A percentile compares a stretch with the other conserved stretches of the same genome.
Evolutionary conservation across 2,113 vertebrate species (phyloP).

Genomic region (Ondatra zibethicus): DNA sequence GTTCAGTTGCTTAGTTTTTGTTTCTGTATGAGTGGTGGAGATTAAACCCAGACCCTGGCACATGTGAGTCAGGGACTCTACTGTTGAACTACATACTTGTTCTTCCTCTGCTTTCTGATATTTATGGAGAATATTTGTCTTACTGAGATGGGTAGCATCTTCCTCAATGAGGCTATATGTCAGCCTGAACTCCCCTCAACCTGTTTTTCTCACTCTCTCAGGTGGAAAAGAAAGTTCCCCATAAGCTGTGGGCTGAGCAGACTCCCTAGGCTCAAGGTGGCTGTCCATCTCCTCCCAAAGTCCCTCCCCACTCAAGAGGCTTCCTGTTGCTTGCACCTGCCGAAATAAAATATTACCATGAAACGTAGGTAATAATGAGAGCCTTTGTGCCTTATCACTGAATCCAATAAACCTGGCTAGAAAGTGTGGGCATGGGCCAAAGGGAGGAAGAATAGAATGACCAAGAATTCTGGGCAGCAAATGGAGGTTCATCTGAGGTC

Average conservation of each 20-base stretch:
- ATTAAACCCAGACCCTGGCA: background rate
- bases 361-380: background rate
- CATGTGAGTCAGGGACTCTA: background rate
- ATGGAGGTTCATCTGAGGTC: slow-evolving; percentile 37
- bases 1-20: background rate
- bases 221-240: background rate
- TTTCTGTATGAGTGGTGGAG: background rate
- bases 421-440: background rate
- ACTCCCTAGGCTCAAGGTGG: background rate
- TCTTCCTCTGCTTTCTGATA: background rate
- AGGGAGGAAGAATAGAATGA: background rate
- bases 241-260: background rate
- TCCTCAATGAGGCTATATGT: background rate
- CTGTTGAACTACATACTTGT: background rate
- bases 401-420: slow-evolving; percentile 28
- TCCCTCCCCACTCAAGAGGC: background rate
- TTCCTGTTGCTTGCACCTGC: background rate
- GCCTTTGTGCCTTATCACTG: slow-evolving; percentile 31
- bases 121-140: background rate
- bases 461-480: background rate
- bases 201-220: background rate
- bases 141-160: background rate
- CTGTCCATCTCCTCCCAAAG: background rate
- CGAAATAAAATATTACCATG: slow-evolving; percentile 29
- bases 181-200: rapidly evolving